Evolutionary conservation across 2,888 invertebrate genomes (phyloP), one percentile per base, ranked within the genome.

Genomic region (Strigamia transsilvanica): DNA sequence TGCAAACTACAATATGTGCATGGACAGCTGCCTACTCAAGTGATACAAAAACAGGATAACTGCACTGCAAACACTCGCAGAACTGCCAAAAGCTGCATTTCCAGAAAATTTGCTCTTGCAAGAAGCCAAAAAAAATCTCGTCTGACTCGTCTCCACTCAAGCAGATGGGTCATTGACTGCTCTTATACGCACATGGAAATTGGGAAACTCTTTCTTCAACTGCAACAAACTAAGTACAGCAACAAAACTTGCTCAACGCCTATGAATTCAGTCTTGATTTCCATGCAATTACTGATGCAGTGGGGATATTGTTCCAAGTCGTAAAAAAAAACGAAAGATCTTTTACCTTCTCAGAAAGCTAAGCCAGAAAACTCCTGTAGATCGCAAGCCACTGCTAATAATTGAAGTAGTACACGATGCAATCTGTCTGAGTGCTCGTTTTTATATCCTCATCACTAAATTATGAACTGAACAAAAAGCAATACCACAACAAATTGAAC

Each of bases 81-180:
- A 73, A 73, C 73, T 73, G 73, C 73, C 73, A 73, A 73, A 73
- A 73, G 32, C 73, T 73, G 73, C 73, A 73, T 73, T 73, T 73
- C 73, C 73, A 73, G 13, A 73, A 73, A 73, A 73, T 73, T 73
- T 32, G 73, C 73, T 73, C 61, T 13, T 73, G 73, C 73, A n/a
- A 73, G 73, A 73, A 73, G 73, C 73, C 73, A 73, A 73, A 73
- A 73, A 73, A 73, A 32, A n/a, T 32, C 73, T 73, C 32, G 73
- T 73, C 73, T 73, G 32, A 73, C 27, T 73, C 73, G 73, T 73
- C 73, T 73, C 73, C 73, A 73, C 73, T 73, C 73, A 73, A n/a
- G 73, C 73, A 73, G 73, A 73, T 73, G 73, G 73, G 32, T 73
- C 73, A 73, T 73, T 73, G 73, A 73, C 73, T 73, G 73, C 73